Conservation (phyloP, 1,140 invertebrate genomes). For the Ridgeia piscesae region DNA sequence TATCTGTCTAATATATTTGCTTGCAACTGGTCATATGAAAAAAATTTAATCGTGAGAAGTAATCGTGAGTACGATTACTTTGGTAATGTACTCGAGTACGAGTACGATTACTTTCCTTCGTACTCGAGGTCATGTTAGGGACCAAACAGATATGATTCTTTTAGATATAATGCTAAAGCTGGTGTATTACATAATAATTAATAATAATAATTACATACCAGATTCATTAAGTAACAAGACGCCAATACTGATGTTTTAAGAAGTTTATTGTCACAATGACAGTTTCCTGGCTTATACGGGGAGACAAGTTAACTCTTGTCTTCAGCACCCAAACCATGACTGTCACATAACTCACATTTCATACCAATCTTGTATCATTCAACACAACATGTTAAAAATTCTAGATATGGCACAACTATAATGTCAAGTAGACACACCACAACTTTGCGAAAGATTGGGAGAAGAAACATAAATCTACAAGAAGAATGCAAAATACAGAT, state of each 20-base stretch:
- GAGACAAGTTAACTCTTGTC: neutral
- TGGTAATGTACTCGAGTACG: too few species aligned
- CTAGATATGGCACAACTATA: neutral
- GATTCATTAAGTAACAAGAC: neutral
- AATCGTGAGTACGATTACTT: too few species aligned
- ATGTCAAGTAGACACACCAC: neutral
- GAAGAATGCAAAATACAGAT: neutral
- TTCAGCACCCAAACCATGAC: neutral
- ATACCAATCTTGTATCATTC: neutral
- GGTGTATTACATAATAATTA: neutral
- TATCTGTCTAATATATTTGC: too few species aligned
- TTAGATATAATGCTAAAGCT: neutral
- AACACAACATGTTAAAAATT: conserved; percentile 6
- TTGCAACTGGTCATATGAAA: too few species aligned
- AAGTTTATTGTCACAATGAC: conserved; percentile 6
- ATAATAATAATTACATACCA: too few species aligned
- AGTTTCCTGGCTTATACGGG: neutral
- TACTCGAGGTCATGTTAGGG: too few species aligned
- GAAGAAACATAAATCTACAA: neutral
- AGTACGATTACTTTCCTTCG: too few species aligned
- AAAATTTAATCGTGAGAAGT: too few species aligned
- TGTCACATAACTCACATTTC: neutral
- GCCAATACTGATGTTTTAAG: neutral
- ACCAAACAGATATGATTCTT: neutral
- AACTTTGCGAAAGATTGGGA: neutral